Base-by-base conservation (phyloP, 2,888 invertebrate species). In the Lepeophtheirus nordmannii region DNA sequence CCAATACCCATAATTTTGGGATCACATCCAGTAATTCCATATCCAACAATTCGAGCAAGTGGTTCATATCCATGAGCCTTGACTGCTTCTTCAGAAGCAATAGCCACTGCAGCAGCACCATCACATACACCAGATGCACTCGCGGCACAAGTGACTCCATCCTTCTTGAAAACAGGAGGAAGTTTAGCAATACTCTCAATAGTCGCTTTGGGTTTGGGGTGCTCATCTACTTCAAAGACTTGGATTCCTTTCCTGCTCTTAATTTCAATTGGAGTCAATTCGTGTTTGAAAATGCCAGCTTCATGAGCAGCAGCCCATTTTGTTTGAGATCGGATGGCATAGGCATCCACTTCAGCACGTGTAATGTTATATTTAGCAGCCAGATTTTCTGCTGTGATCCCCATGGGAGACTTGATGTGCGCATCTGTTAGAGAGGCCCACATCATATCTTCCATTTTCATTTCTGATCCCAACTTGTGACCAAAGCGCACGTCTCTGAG, bases 1-100 rank as follows among this genome's bases (percentile, higher is more conserved):
- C 96, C 96, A 71, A 94, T 86, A 66, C 96, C 97, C 97, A 98
- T 98, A 72, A 98, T 92, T 74, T 85, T 85, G 58, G 98, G 98
- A 72, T 96, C 96, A 59, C 94, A 94, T 65, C 94, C 94, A 69
- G 93, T 89, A 71, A 85, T 82, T n/a, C 89, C 84, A 79, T 90
- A 98, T 56, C 87, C 92, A 10, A 90, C 85, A 20, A 98, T 79
- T 68, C 94, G 82, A 0, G 94, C 97, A 67, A 98, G 78, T 0
- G 97, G 97, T 73, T 83, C 89, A 61, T 96, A 79, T 70, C 83
- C 84, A 72, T 86, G 79, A 71, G 84, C 77, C 74, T 87, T 86
- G 0, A 89, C 82, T 0, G 93, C 91, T 68, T 85, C 87, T 76
- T 97, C 97, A 71, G 86, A 87, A 41, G 96, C 94, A 62, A 98